Conservation (phyloP, 53 echinoderm and acorn worm genomes). For the Astropecten irregularis region DNA sequence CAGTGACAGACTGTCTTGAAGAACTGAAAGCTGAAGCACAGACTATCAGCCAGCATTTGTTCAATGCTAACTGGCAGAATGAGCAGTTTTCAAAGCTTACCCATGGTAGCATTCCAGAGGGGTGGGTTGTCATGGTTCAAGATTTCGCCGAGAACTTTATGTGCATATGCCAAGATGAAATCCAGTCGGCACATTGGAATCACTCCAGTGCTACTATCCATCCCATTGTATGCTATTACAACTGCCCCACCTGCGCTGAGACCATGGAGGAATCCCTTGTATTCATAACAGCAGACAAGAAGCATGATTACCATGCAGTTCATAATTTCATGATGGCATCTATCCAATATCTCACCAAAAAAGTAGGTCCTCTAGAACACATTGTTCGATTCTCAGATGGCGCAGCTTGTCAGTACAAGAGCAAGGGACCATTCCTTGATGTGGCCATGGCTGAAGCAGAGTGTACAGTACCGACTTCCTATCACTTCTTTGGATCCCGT, state of each 20-base stretch:
- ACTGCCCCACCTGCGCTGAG: constrained; percentile 35
- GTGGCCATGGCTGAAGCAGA: constrained; percentile 20
- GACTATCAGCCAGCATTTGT: constrained; percentile 40
- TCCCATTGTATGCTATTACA: too few relatives aligned
- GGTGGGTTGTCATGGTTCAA: constrained; percentile 24
- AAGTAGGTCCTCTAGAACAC: neutral
- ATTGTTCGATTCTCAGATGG: constrained; percentile 64
- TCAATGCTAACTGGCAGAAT: constrained; percentile 64
- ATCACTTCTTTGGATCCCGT: constrained; percentile 50
- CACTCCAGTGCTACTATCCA: too few relatives aligned
- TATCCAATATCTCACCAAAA: too few relatives aligned
- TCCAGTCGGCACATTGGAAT: too few relatives aligned
- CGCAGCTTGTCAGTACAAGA: constrained; percentile 44
- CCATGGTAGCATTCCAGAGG: constrained; percentile 9
- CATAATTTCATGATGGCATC: too few relatives aligned
- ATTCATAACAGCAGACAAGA: constrained; percentile 46
- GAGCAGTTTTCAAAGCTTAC: constrained; percentile 2
- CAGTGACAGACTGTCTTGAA: neutral
- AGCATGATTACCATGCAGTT: constrained; percentile 62
- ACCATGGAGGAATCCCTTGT: constrained; percentile 33
- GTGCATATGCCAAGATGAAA: constrained; percentile 62
- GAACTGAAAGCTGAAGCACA: constrained; percentile 33
- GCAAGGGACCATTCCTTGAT: constrained; percentile 53
- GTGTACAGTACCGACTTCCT: constrained; percentile 11
- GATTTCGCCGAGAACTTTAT: constrained; percentile 74